These are phyloP conservation scores for Norana najaformis DNA, from an alignment of 2,888 invertebrate genomes.

Conservation along the genomic window DNA sequence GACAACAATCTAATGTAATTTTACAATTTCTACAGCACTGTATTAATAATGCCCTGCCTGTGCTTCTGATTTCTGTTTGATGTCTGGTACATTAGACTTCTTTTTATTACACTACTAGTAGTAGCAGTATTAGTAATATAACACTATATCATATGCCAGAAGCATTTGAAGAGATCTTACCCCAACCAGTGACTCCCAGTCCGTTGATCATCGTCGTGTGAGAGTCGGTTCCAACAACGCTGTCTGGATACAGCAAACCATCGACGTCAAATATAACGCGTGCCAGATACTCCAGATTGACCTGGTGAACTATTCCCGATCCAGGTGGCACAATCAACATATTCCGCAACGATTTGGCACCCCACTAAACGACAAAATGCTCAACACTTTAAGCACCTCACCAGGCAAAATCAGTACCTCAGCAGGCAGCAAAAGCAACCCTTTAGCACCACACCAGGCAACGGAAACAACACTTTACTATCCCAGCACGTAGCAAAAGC, in stretches of 20 bases:
- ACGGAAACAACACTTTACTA: background rate
- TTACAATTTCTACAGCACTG: too few relatives aligned
- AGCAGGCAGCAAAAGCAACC: too few relatives aligned
- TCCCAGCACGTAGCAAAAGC: too few relatives aligned
- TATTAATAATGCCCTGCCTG: too few relatives aligned
- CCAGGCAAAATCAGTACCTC: too few relatives aligned
- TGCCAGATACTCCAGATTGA: constrained; percentile 91
- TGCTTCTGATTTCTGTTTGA: too few relatives aligned
- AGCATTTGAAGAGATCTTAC: constrained; percentile 64
- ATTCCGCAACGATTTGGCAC: constrained; percentile 89
- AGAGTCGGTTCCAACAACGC: constrained; percentile 94
- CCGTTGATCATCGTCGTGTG: constrained; percentile 99
- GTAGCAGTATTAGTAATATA: too few relatives aligned
- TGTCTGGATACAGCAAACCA: constrained; percentile 79
- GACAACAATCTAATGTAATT: too few relatives aligned
- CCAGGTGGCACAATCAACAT: constrained; percentile 97
- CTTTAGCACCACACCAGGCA: background rate
- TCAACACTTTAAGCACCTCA: background rate
- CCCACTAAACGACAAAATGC: constrained; percentile 75
- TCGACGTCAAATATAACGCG: constrained; percentile 79
- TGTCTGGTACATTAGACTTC: too few relatives aligned
- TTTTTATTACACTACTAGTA: too few relatives aligned
- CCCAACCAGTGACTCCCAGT: constrained; percentile 94
- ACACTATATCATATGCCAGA: background rate
- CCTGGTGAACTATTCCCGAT: constrained; percentile 97